These are phyloP conservation scores for Vulpes vulpes DNA, from an alignment of 2,113 vertebrate species.

Conservation along the genomic window DNA sequence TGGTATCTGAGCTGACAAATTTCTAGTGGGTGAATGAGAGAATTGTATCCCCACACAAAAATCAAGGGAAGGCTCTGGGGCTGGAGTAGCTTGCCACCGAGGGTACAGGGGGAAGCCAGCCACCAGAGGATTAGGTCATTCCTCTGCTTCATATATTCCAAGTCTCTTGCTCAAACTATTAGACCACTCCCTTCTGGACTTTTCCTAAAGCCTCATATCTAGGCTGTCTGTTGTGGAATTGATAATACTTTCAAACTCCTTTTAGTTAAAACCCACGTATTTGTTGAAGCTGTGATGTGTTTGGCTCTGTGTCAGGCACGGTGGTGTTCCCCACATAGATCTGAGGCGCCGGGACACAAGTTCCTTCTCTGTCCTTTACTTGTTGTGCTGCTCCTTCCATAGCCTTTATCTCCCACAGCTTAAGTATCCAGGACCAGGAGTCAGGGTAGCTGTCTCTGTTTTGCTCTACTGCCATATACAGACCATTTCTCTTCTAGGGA, in stretches of 20 bases:
- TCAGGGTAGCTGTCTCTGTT: background rate
- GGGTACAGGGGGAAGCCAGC: background rate
- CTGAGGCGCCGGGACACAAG: background rate
- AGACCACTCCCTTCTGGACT: background rate
- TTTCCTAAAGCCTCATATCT: constrained; percentile 13
- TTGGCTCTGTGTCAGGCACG: background rate
- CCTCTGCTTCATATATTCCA: background rate
- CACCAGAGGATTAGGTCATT: background rate
- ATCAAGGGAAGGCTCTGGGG: background rate
- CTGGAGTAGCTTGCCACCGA: background rate
- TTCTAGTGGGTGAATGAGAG: background rate
- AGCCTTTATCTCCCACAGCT: background rate
- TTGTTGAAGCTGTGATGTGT: background rate
- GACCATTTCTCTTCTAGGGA: background rate
- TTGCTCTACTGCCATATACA: background rate
- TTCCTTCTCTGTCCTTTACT: background rate
- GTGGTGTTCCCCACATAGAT: background rate
- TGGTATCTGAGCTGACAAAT: background rate
- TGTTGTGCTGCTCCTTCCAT: background rate
- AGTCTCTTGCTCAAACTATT: constrained; percentile 6
- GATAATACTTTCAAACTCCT: constrained; percentile 28
- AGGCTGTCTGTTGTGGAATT: background rate
- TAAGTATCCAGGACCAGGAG: background rate
- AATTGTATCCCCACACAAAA: background rate
- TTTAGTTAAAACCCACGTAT: constrained; percentile 53